Base-by-base conservation (phyloP, 2,888 invertebrate species). In the Agriopis aurantiaria region DNA sequence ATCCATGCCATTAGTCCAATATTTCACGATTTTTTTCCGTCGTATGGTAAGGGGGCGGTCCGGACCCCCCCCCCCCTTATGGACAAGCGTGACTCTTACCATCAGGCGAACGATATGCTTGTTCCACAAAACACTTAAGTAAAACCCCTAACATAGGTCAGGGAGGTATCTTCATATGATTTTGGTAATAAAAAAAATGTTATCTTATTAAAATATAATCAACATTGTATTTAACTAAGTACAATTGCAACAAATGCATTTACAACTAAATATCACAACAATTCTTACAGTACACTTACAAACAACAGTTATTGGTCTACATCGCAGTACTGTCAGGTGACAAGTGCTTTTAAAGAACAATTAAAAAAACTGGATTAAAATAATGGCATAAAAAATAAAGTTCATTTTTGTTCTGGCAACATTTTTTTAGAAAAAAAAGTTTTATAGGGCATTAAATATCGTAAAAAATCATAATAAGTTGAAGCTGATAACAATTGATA, bases 191-290 rank as follows among this genome's bases (percentile, higher is more conserved):
- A 48, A 48, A n/a, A 48, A 48, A 7, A 48, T 33, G 3, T 33
- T 12, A 48, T n/a, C n/a, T 8, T n/a, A 57, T 3, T 65, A 73
- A 75, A 79, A 77, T 79, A 81, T 82, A 77, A 77, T 81, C 76
- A 83, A 82, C 83, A 79, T 75, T 81, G 78, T 81, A 80, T 67
- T 78, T 9, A 73, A 76, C 81, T 85, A 87, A 86, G 83, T 85
- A 85, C 82, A 82, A 78, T 81, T 85, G 84, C 80, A 83, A 82
- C 78, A 78, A 73, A 73, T 65, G 71, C 33, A 59, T 66, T 85
- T 88, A 89, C 82, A 83, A 85, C 87, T 88, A 87, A 87, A 88
- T 91, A 91, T 91, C 91, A 91, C 91, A 90, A 88, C 78, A 78
- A 77, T 80, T 63, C 80, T 83, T 80, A 80, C 33, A 57, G 55